Evolutionary conservation across 2,888 invertebrate species (phyloP).

Genomic region (Phania funesta): DNA sequence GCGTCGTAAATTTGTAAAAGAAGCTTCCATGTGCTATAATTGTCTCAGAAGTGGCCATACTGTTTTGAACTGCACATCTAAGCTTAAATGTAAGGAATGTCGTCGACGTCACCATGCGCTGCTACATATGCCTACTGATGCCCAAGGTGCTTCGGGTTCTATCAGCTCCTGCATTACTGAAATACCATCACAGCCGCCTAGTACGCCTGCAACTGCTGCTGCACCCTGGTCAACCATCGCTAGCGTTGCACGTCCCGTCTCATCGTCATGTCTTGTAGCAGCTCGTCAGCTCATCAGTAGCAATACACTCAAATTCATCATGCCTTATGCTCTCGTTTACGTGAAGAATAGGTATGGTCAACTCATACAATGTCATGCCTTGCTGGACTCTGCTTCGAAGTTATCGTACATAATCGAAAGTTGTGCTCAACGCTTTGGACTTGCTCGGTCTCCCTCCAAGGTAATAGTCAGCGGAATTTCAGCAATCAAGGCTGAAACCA

Average conservation of each 20-base stretch:
- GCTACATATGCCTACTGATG: not conserved
- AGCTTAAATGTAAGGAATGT: conserved; percentile 22
- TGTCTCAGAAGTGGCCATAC: not conserved
- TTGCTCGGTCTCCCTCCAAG: conserved; percentile 10
- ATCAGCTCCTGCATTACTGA: not conserved
- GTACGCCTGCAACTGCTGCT: not conserved
- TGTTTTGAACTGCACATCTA: not conserved
- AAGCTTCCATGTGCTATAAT: conserved; percentile 18
- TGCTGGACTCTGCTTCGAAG: conserved; percentile 45
- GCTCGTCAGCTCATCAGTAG: not conserved
- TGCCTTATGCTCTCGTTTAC: conserved; percentile 47
- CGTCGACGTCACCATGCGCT: not conserved
- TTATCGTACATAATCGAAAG: conserved; percentile 31
- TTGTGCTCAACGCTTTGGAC: conserved; percentile 32
- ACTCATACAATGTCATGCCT: conserved; percentile 12
- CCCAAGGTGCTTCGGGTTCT: not conserved
- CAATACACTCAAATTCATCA: not conserved
- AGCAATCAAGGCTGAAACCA: no score
- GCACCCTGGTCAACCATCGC: conserved; percentile 5
- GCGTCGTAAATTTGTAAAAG: conserved; percentile 26
- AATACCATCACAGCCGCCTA: not conserved
- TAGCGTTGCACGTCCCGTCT: conserved; percentile 13
- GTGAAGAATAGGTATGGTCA: conserved; percentile 27
- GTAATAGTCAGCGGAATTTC: conserved; percentile 35
- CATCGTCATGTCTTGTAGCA: not conserved